Evolutionary conservation across 2,113 vertebrate species (phyloP).

Genomic region (Steatornis caripensis): DNA sequence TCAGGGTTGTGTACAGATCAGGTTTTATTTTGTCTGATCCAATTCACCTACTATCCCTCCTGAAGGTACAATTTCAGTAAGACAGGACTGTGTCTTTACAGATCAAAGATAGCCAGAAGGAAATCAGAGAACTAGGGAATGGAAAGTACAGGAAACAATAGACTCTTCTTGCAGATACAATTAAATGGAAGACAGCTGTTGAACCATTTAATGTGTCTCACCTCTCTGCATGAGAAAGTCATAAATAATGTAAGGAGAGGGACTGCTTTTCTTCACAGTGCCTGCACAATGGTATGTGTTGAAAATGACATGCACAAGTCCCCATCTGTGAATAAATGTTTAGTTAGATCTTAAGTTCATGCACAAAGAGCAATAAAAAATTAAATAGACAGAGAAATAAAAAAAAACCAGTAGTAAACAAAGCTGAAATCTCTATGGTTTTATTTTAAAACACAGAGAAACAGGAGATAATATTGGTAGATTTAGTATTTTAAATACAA

Average conservation of each 20-base stretch:
- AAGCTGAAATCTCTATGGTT: neutral
- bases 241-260: conserved; percentile 49
- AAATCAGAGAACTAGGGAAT: neutral
- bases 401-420: neutral
- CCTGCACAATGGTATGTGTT: neutral
- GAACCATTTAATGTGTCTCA: conserved; percentile 47
- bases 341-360: neutral
- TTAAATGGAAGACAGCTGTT: conserved; percentile 40
- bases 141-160: conserved; percentile 3
- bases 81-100: neutral
- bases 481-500: neutral
- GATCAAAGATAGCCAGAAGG: conserved; percentile 1
- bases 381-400: neutral
- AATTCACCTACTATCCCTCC: neutral
- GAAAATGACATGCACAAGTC: neutral
- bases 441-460: neutral
- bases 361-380: neutral
- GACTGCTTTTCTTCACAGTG: neutral
- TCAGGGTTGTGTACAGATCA: neutral
- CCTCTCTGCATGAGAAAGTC: conserved; percentile 5
- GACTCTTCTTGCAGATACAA: conserved; percentile 19
- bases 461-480: neutral
- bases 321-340: neutral
- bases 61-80: conserved; percentile 14
- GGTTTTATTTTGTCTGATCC: neutral